Percentiles rank a stretch among this genome's conserved stretches.
phyloP scores from a whole-genome alignment of 2,797 vertebrate genomes.

The Sarcoramphus papa region DNA sequence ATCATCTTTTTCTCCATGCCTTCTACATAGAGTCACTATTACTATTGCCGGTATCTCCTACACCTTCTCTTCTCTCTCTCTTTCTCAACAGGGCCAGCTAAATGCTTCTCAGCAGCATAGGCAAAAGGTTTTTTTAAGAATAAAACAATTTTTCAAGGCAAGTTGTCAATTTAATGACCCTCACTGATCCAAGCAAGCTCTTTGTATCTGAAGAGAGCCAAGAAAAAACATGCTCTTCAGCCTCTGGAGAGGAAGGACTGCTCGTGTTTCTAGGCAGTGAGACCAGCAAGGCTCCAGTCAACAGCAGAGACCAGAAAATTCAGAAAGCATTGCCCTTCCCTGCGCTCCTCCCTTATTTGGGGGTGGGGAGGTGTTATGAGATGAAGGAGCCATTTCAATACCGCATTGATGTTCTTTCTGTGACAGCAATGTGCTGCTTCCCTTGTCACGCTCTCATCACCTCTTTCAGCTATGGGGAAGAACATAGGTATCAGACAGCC shows the following conservation, averaged over 20 bases:
- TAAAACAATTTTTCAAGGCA: background rate
- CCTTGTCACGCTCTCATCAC: background rate
- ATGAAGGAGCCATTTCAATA: background rate
- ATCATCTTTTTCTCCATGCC: background rate
- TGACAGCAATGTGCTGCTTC: background rate
- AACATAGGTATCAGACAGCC: background rate
- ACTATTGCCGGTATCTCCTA: background rate
- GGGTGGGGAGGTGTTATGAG: background rate
- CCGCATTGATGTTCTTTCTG: background rate
- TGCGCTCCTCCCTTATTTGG: background rate
- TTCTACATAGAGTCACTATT: background rate
- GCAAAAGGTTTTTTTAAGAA: background rate
- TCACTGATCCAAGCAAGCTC: background rate
- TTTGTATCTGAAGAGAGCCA: background rate
- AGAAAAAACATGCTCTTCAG: background rate
- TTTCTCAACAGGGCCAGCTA: background rate
- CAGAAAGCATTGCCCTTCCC: background rate
- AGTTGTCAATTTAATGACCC: background rate
- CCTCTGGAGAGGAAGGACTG: background rate
- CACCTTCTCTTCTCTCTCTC: background rate
- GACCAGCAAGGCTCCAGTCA: background rate
- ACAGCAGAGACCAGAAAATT: background rate
- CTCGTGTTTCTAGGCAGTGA: background rate
- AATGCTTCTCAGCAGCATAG: background rate
- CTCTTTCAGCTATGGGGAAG: background rate